Percentiles rank a stretch among this genome's conserved stretches.
These are phyloP conservation scores for Lithophane semibrunnea DNA, from an alignment of 2,888 invertebrate species.

Conservation along the genomic window DNA sequence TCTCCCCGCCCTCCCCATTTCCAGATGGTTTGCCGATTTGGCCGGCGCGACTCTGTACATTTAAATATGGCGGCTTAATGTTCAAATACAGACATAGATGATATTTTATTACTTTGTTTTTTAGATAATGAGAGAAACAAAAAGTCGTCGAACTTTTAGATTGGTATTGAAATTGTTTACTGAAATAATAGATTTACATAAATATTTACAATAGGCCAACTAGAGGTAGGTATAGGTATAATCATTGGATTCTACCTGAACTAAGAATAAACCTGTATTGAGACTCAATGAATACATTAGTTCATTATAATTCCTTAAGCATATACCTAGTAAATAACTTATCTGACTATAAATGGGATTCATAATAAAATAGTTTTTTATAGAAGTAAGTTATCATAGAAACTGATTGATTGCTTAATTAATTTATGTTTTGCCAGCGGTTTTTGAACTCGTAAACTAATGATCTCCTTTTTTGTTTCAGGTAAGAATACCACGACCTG, in stretches of 20 bases:
- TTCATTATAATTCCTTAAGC: too few relatives aligned
- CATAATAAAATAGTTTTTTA: too few relatives aligned
- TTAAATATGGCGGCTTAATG: conserved; percentile 79
- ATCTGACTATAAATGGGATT: too few relatives aligned
- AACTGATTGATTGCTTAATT: conserved; percentile 21
- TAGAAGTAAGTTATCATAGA: neutral
- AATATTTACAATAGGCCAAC: too few relatives aligned
- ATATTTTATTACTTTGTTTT: conserved; percentile 59
- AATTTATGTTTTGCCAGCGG: conserved; percentile 11
- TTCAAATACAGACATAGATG: conserved; percentile 59
- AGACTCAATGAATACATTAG: too few relatives aligned
- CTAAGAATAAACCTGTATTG: too few relatives aligned
- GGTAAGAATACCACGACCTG: conserved; percentile 69
- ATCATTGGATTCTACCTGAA: too few relatives aligned
- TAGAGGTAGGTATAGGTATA: too few relatives aligned
- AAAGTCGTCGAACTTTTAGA: conserved; percentile 12
- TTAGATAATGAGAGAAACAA: conserved; percentile 42
- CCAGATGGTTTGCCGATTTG: conserved; percentile 82
- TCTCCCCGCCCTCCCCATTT: conserved; percentile 75
- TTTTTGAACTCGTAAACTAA: conserved; percentile 27
- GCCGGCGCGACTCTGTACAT: conserved; percentile 70
- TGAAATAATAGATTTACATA: too few relatives aligned
- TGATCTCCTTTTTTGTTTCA: conserved; percentile 72
- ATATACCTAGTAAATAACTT: too few relatives aligned
- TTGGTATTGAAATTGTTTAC: too few relatives aligned